Evolutionary conservation across 1,140 invertebrate species (phyloP), one percentile per base, ranked within the genome.

Genomic region (Thalassaphorura encarpata): DNA sequence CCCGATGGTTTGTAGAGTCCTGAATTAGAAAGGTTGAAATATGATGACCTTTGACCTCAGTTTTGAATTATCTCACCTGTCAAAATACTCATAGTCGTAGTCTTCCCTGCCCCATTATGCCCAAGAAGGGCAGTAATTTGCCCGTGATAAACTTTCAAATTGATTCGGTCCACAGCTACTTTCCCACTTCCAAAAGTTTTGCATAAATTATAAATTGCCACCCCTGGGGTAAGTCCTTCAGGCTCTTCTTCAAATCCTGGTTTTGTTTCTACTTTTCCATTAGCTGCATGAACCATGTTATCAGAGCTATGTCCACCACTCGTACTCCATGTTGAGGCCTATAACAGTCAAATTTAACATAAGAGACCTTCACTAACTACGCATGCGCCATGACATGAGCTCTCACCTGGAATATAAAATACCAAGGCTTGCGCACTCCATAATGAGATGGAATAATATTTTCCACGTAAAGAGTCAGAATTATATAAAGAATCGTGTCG

Each of bases 361-460:
- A n/a, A n/a, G n/a, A n/a, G n/a, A n/a, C n/a, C n/a, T n/a, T n/a
- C n/a, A n/a, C n/a, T n/a, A n/a, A n/a, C n/a, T n/a, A n/a, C n/a
- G n/a, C n/a, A n/a, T n/a, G n/a, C n/a, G n/a, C n/a, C n/a, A 36
- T 13, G 42, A 18, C 42, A 8, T 43, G 11, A 13, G n/a, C 8
- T 8, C 63, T 66, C 67, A 74, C 72, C 28, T 77, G 81, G 46
- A 85, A 79, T 1, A 81, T 81, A 56, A 83, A 89, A 65, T 87
- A 83, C 83, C 83, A 87, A 1, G 80, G 80, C 54, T 78, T 71
- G 0, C 81, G 76, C 0, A 87, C 78, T 0, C 85, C 85, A 63
- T 77, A 83, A 31, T 78, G 70, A 0, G 83, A 83, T 11, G 85
- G 84, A 49, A 79, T 75, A 18, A 88, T 76, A 66, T 80, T 80